phyloP scores from a whole-genome alignment of 92 coral and sea anemone species.

The Montipora capitata region DNA sequence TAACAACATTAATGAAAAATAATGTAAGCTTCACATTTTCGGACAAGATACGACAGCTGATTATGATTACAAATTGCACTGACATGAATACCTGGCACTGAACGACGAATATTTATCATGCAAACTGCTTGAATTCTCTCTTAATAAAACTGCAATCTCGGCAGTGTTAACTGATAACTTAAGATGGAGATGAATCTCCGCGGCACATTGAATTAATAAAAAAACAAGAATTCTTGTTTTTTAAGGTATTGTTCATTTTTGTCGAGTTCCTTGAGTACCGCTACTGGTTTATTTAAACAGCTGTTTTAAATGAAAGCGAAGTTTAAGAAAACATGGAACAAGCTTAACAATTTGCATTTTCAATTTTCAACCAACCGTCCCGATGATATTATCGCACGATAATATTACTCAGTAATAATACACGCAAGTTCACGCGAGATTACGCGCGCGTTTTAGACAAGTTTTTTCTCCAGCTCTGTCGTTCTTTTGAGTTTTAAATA shows the following conservation, averaged over 20 bases:
- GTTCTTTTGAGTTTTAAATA: neutral
- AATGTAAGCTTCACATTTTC: too few species aligned
- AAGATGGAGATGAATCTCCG: neutral
- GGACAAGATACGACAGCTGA: too few species aligned
- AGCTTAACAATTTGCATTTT: constrained; percentile 26
- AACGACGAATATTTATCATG: too few species aligned
- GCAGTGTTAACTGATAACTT: too few species aligned
- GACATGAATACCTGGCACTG: too few species aligned
- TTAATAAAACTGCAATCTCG: too few species aligned
- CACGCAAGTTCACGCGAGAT: neutral
- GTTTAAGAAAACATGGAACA: constrained; percentile 26
- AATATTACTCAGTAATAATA: neutral
- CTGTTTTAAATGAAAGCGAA: constrained; percentile 41
- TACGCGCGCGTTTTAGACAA: constrained; percentile 6
- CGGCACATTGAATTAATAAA: neutral
- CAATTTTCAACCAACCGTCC: constrained; percentile 19
- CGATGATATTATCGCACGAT: constrained; percentile 4
- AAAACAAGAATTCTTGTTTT: neutral
- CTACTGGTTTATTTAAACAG: constrained; percentile 31
- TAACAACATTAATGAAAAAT: too few species aligned
- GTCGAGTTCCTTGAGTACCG: neutral
- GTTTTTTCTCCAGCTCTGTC: neutral
- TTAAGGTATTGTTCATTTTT: neutral
- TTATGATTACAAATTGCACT: too few species aligned
- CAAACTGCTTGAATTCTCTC: too few species aligned